Conservation (phyloP, 1,140 invertebrate species). For the Dysdera silvatica region DNA sequence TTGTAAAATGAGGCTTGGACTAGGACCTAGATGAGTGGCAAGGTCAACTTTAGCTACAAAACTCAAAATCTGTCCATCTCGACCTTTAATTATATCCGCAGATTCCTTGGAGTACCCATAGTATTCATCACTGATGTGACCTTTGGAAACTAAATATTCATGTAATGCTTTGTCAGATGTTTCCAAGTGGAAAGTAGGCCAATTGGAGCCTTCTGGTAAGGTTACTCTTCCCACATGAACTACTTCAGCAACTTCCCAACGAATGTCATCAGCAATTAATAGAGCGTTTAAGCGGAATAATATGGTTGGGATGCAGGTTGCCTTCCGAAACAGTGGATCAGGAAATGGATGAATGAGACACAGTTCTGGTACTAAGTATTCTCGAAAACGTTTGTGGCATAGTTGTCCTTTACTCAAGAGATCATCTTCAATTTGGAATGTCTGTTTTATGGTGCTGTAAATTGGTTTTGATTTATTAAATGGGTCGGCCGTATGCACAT, state of each 20-base stretch:
- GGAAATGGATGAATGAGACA: conserved; percentile 92
- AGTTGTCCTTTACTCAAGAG: neutral
- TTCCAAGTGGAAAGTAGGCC: conserved; percentile 49
- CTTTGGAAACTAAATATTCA: neutral
- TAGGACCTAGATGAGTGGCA: conserved; percentile 30
- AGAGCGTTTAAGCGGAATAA: conserved; percentile 89
- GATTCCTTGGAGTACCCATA: neutral
- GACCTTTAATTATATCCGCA: neutral
- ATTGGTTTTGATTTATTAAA: conserved; percentile 18
- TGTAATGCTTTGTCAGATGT: conserved; percentile 7
- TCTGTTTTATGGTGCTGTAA: conserved; percentile 13
- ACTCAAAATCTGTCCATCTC: neutral
- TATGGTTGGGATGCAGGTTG: conserved; percentile 90
- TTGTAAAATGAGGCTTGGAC: conserved; percentile 45
- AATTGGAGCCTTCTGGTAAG: conserved; percentile 56
- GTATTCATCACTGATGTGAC: neutral
- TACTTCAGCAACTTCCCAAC: conserved; percentile 65
- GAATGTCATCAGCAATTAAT: conserved; percentile 84
- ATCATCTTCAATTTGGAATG: neutral
- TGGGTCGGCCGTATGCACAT: conserved; percentile 48
- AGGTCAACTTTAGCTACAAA: conserved; percentile 9
- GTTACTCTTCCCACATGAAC: conserved; percentile 54
- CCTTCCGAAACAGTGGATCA: conserved; percentile 90
- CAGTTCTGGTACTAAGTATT: conserved; percentile 56
- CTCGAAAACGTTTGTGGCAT: neutral